Conservation (phyloP, 2,113 vertebrate species). For the Orthonyx spaldingii region DNA sequence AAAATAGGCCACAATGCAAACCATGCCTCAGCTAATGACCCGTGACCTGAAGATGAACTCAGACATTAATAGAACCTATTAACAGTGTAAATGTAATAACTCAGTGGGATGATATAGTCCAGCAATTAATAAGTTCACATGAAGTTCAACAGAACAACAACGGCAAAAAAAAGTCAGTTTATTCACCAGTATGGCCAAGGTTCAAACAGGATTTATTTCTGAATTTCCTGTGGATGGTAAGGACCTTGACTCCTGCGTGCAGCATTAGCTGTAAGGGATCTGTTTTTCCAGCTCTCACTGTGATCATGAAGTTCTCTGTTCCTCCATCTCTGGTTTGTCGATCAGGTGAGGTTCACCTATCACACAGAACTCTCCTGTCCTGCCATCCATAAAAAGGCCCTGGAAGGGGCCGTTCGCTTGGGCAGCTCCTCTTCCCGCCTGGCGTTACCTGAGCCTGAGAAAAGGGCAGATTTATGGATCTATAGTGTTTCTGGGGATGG, state of each 20-base stretch:
- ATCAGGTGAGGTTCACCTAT: background rate
- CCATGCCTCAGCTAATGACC: constrained; percentile 49
- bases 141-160: constrained; percentile 53
- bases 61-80: constrained; percentile 63
- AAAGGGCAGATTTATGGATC: background rate
- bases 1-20: constrained; percentile 60
- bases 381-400: background rate
- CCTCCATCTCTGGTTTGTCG: background rate
- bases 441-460: background rate
- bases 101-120: constrained; percentile 18
- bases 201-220: constrained; percentile 18
- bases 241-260: background rate
- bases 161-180: background rate
- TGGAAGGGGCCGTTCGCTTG: background rate
- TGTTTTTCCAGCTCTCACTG: background rate
- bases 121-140: constrained; percentile 64
- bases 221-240: background rate
- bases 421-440: background rate
- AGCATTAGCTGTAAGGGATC: background rate
- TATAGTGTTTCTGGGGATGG: background rate
- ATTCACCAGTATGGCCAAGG: background rate
- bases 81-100: constrained; percentile 61
- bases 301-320: background rate
- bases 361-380: background rate
- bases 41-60: constrained; percentile 55